These are phyloP conservation scores for Mythimna impura DNA, from an alignment of 2,888 invertebrate species.

Conservation along the genomic window DNA sequence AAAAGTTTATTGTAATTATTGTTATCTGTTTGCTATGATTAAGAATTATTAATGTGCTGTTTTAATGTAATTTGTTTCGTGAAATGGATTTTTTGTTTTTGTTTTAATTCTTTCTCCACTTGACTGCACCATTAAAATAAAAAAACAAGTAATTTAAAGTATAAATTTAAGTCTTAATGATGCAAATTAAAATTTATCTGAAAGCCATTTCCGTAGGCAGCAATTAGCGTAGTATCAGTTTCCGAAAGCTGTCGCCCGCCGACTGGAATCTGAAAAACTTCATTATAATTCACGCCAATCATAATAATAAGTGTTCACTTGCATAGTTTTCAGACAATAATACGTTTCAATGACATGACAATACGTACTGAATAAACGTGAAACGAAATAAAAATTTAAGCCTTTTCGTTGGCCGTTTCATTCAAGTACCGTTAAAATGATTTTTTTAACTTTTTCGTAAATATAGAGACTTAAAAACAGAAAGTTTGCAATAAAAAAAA, in stretches of 20 bases:
- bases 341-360: constrained; percentile 39
- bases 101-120: not conserved
- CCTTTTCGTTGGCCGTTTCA: not conserved
- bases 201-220: constrained; percentile 25
- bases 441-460: constrained; percentile 17
- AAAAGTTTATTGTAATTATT: no score
- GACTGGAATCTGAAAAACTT: constrained; percentile 50
- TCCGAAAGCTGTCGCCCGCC: not conserved
- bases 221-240: constrained; percentile 16
- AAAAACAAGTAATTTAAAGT: not conserved
- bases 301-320: constrained; percentile 44
- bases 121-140: not conserved
- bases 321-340: constrained; percentile 52
- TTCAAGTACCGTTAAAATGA: constrained; percentile 6
- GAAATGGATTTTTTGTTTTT: no score
- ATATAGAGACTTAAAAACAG: constrained; percentile 2
- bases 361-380: constrained; percentile 11
- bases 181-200: constrained; percentile 5
- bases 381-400: not conserved
- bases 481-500: not conserved
- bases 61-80: not conserved
- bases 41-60: no score
- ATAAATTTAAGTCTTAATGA: not conserved
- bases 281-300: constrained; percentile 46
- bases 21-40: not conserved